These are phyloP conservation scores for Nycticryphes semicollaris DNA, from an alignment of 2,113 vertebrate genomes.

Conservation along the genomic window DNA sequence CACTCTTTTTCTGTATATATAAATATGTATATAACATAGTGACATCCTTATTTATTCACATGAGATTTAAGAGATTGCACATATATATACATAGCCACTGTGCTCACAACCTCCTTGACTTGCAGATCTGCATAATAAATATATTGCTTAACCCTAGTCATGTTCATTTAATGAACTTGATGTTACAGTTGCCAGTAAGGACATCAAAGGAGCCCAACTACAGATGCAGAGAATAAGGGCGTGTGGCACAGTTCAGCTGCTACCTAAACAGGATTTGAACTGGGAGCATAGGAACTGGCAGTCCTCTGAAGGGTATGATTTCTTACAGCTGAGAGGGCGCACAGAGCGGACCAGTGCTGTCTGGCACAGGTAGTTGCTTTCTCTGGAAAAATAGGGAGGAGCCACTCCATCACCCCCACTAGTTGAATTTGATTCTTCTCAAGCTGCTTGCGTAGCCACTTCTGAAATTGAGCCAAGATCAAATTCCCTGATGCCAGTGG, in stretches of 20 bases:
- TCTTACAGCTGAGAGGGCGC: background rate
- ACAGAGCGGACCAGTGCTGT: background rate
- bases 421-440: background rate
- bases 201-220: background rate
- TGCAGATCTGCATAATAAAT: background rate
- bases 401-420: background rate
- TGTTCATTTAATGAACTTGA: background rate
- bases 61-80: background rate
- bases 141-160: background rate
- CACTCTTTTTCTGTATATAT: background rate
- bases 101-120: background rate
- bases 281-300: background rate
- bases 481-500: conserved; percentile 14
- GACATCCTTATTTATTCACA: background rate
- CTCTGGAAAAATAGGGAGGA: background rate
- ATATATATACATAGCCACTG: background rate
- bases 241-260: background rate
- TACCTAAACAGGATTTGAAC: background rate
- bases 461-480: conserved; percentile 7
- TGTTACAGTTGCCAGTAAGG: background rate
- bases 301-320: background rate
- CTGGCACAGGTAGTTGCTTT: background rate
- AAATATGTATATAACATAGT: background rate
- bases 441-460: background rate
- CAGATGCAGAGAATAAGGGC: background rate